Evolutionary conservation across 2,888 invertebrate genomes (phyloP), one percentile per base, ranked within the genome.

Genomic region (Acronicta aceris): DNA sequence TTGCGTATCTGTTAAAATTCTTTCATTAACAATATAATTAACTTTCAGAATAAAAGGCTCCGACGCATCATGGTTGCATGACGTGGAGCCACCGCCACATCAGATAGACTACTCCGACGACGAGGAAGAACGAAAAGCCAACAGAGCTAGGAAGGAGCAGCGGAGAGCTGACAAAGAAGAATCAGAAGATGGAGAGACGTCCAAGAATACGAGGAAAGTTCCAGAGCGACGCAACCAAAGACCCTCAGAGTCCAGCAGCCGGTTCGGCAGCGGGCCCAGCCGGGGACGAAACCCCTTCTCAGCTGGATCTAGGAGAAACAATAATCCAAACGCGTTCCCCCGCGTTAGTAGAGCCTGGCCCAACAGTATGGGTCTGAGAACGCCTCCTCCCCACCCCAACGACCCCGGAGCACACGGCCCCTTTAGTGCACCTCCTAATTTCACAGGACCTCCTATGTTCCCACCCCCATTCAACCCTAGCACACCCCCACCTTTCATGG

Each of bases 51-150:
- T 96, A 58, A 97, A 97, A 89, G 98, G 98, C 6, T 97, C 97
- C 0, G 99, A 99, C 94, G 98, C 98, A 0, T 97, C 98, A 0
- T 98, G 98, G 97, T 95, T 97, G 74, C 95, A 98, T 84, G 97
- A 98, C 85, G 91, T 96, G 46, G 99, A 99, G 86, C 98, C 98
- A 0, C 98, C 98, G 0, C 90, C 95, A 0, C 95, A 95, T 78
- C 96, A 95, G 70, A 76, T 96, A 0, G 98, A 98, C 33, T 98
- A 96, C 89, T 99, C 98, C 0, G 98, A 98, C 85, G 99, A 99
- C 84, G 99, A 99, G 81, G 96, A 97, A 63, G 98, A 98, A 82
- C 94, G 96, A 15, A 85, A 87, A 61, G 95, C 95, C 0, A 93
- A 91, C 56, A 85, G 83, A 56, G 86, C 91, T 4, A 76, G 90